Percentiles rank a stretch among this genome's conserved stretches.
Conservation (phyloP, 2,797 vertebrate species). For the Aratinga solstitialis region DNA sequence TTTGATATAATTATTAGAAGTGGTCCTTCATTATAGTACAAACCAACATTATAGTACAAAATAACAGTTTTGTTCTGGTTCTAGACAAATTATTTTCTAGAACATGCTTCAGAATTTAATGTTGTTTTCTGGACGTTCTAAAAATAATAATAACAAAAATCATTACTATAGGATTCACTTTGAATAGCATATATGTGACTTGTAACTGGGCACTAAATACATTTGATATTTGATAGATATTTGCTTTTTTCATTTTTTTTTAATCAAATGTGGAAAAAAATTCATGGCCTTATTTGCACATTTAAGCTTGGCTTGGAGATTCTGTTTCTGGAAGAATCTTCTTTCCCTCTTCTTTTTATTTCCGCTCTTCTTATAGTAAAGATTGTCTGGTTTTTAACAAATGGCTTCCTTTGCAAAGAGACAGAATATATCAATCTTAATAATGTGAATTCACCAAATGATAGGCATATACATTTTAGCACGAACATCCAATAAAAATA, state of each 20-base stretch:
- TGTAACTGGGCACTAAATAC: neutral
- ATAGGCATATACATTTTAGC: conserved; percentile 51
- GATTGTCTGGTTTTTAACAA: conserved; percentile 29
- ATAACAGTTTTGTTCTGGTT: neutral
- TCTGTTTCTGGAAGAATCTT: conserved; percentile 16
- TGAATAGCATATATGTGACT: neutral
- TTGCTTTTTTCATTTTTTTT: neutral
- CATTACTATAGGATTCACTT: neutral
- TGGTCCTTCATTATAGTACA: neutral
- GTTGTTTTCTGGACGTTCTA: neutral
- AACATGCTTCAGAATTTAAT: neutral
- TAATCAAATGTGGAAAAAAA: neutral
- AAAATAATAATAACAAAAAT: neutral
- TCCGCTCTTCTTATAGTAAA: neutral
- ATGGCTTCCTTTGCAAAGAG: conserved; percentile 20
- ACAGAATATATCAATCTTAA: neutral
- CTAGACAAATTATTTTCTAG: neutral
- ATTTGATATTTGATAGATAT: neutral
- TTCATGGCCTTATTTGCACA: neutral
- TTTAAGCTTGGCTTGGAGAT: neutral
- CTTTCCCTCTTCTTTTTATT: neutral
- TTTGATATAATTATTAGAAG: neutral
- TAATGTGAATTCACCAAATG: conserved; percentile 33
- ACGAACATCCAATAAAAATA: conserved; percentile 64
- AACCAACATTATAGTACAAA: neutral